Evolutionary conservation across 2,797 vertebrate genomes (phyloP), one percentile per base, ranked within the genome.

Genomic region (Chaetodon trifasciatus): DNA sequence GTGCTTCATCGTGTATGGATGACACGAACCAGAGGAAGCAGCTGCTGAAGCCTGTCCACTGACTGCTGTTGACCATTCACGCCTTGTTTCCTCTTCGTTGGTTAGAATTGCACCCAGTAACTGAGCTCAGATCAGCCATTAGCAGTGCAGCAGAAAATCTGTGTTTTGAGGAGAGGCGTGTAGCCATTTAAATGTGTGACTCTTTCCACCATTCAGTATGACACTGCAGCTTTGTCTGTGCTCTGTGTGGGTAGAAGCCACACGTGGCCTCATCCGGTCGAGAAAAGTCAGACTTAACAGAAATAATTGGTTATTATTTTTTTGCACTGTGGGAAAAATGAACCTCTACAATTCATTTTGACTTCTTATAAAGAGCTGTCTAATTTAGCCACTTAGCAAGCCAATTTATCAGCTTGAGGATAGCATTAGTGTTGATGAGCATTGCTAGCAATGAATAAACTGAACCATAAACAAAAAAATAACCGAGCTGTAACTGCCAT

Each of bases 401-500:
- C 12, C 50, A 40, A 35, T 8, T 10, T 47, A 23, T 23, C 17
- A 60, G 15, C 42, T 12, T 23, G 16, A 55, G n/a, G 28, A 16
- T 10, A 32, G n/a, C 24, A 11, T 8, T 6, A 39, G 23, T 32
- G 39, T 55, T 66, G 7, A 60, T 42, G 42, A 76, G 50, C 42
- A 49, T 9, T 3, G 21, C 28, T 28, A 60, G 32, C 44, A 42
- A 23, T 42, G 56, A 49, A 44, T 21, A 40, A 74, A 63, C 42
- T 23, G 16, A 57, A 23, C 39, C 16, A 40, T n/a, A 42, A 32
- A 37, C 17, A 40, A 56, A 5, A 47, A 61, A 63, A 32, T 5
- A 42, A 24, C 1, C 6, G 1, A 37, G 60, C 24, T 58, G 40
- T 15, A 81, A 68, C 70, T 65, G 2, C 62, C 81, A 53, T 63